Percentiles rank a stretch among this genome's conserved stretches.
Evolutionary conservation across 1,140 invertebrate genomes (phyloP).

Genomic region (Helicorthomorpha holstii): DNA sequence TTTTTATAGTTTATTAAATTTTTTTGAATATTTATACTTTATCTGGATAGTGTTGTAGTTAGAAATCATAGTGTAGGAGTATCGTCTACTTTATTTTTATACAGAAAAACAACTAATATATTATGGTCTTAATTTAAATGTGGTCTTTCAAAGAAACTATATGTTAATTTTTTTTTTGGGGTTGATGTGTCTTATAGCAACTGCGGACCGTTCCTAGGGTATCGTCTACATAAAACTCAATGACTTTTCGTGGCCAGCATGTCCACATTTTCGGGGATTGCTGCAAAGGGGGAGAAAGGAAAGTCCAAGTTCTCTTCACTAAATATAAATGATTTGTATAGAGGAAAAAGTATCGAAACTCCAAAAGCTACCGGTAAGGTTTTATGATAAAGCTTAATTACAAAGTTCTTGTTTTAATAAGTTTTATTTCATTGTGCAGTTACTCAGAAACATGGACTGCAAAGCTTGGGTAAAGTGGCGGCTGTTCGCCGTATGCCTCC

Average conservation of each 20-base stretch:
- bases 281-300: conserved; percentile 75
- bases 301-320: conserved; percentile 88
- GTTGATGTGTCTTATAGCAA: conserved; percentile 23
- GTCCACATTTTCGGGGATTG: conserved; percentile 66
- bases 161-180: conserved; percentile 11
- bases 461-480: conserved; percentile 94
- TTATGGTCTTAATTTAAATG: no score
- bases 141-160: no score
- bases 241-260: conserved; percentile 71
- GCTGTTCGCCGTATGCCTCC: conserved; percentile 68
- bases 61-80: no score
- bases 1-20: no score
- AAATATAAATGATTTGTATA: conserved; percentile 94
- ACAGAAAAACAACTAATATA: no score
- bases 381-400: neutral
- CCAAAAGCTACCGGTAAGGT: conserved; percentile 29
- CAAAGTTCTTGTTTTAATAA: neutral
- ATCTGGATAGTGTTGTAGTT: no score
- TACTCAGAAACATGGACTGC: conserved; percentile 94
- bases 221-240: conserved; percentile 44
- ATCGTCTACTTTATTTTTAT: no score
- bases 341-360: conserved; percentile 38
- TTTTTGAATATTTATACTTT: no score
- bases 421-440: conserved; percentile 27
- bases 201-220: conserved; percentile 64